Percentiles rank a stretch among this genome's conserved stretches.
Evolutionary conservation across 2,113 vertebrate genomes (phyloP).

Genomic region (Catharus fuscescens): DNA sequence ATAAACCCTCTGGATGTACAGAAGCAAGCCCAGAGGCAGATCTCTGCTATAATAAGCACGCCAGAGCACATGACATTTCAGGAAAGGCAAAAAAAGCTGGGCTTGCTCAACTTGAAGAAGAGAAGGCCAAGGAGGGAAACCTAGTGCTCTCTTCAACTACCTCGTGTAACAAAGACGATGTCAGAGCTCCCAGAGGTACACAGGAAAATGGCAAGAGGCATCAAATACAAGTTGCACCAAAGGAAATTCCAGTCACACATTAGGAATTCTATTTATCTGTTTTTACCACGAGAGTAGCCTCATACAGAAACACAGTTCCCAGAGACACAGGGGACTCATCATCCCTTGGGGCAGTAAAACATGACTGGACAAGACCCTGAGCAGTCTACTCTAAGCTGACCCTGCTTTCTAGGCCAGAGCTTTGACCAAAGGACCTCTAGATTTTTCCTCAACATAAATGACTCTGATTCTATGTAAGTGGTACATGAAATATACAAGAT

Average conservation of each 20-base stretch:
- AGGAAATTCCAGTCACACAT: not conserved
- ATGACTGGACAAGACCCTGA: not conserved
- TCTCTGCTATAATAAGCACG: not conserved
- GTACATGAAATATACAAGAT: not conserved
- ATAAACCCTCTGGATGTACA: not conserved
- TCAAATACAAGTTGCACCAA: not conserved
- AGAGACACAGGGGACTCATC: not conserved
- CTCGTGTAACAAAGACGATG: rapidly evolving
- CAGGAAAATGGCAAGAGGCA: not conserved
- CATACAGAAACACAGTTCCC: not conserved
- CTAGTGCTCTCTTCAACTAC: not conserved
- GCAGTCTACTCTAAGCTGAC: not conserved
- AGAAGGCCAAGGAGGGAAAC: not conserved
- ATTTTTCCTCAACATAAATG: not conserved
- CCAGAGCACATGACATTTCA: not conserved
- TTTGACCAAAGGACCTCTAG: not conserved
- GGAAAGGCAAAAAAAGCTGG: not conserved
- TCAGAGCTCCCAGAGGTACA: not conserved
- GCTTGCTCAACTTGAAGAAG: not conserved
- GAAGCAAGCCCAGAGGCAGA: not conserved
- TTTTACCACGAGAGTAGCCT: not conserved
- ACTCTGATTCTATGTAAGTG: not conserved
- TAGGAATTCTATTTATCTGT: not conserved
- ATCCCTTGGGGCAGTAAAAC: not conserved
- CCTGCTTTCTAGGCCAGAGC: not conserved